These are phyloP conservation scores for Cochlearius cochlearius DNA, from an alignment of 2,113 vertebrate species.

Conservation along the genomic window DNA sequence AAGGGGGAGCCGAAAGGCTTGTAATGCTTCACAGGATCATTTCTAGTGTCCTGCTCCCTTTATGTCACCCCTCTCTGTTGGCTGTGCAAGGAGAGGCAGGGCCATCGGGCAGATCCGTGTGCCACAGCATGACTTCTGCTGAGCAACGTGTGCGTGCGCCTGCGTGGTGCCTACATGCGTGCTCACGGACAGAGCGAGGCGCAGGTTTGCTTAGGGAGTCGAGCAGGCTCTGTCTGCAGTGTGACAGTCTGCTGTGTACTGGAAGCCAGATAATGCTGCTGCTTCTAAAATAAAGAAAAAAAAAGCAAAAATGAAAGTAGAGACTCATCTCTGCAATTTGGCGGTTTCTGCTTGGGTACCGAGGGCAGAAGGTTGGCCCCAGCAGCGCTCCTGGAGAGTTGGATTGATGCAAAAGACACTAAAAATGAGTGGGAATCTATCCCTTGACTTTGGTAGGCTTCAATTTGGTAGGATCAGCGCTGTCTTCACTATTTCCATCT, in stretches of 20 bases:
- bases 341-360: not conserved
- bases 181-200: rapidly evolving
- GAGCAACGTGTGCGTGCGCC: not conserved
- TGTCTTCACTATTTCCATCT: not conserved
- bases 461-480: not conserved
- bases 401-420: not conserved
- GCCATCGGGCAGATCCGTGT: not conserved
- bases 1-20: not conserved
- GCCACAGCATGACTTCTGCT: not conserved
- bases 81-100: not conserved
- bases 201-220: not conserved
- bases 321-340: not conserved
- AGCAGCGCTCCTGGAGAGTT: not conserved
- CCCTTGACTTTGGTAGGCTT: not conserved
- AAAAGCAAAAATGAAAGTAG: not conserved
- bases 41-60: not conserved
- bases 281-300: not conserved
- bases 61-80: not conserved
- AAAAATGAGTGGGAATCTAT: not conserved
- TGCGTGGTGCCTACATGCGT: rapidly evolving
- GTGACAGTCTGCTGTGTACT: not conserved
- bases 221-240: not conserved
- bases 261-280: not conserved
- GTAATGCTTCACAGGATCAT: not conserved
- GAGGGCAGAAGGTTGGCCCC: not conserved